These are phyloP conservation scores for Rhea americana DNA, from an alignment of 2,113 vertebrate genomes.

Conservation along the genomic window DNA sequence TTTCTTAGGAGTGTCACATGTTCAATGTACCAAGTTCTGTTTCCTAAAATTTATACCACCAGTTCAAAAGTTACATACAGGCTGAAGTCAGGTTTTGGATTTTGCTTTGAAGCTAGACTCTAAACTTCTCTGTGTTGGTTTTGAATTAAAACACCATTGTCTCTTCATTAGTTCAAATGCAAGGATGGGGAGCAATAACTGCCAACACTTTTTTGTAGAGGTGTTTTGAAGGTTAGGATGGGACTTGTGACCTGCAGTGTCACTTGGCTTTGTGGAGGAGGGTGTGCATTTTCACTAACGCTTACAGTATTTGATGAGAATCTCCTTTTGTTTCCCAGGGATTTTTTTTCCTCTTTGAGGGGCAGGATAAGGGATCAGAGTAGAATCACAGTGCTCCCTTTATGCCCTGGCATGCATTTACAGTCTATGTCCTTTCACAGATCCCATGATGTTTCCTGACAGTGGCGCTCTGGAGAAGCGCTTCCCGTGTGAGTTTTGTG, in stretches of 20 bases:
- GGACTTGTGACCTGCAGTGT: not conserved
- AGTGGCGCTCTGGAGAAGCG: conserved; percentile 82
- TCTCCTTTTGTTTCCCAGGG: not conserved
- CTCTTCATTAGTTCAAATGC: not conserved
- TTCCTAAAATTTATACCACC: not conserved
- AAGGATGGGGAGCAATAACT: not conserved
- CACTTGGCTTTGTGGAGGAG: not conserved
- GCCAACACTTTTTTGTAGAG: not conserved
- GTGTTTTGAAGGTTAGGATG: not conserved
- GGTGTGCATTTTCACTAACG: not conserved
- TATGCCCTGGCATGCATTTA: not conserved
- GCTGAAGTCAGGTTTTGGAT: not conserved
- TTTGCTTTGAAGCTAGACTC: not conserved
- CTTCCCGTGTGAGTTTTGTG: conserved; percentile 95
- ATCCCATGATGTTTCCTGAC: conserved; percentile 76
- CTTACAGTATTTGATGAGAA: not conserved
- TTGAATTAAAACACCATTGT: not conserved
- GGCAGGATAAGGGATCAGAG: not conserved
- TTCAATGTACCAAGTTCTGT: not conserved
- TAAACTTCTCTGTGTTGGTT: not conserved
- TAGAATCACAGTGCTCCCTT: not conserved
- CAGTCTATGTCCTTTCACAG: conserved; percentile 21
- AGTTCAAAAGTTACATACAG: not conserved
- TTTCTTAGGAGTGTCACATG: not conserved
- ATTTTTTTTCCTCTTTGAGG: not conserved